A percentile compares a stretch with the other conserved stretches of the same genome.
These are phyloP conservation scores for Amaurobius ferox DNA, from an alignment of 2,888 invertebrate species.

Conservation along the genomic window DNA sequence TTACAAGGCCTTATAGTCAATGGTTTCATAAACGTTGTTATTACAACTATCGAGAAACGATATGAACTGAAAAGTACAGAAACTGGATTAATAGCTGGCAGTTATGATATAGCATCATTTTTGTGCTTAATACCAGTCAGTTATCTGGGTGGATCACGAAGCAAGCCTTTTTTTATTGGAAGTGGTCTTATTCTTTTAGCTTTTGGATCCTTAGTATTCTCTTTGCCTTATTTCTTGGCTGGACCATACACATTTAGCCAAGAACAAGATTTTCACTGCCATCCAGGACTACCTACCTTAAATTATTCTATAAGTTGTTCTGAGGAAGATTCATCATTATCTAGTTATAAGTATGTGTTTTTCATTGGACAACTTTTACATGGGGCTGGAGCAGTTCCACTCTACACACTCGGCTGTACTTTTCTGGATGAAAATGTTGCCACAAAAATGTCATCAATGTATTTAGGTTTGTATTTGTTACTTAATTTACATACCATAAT, in stretches of 20 bases:
- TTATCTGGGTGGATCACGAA: constrained; percentile 84
- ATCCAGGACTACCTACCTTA: constrained; percentile 23
- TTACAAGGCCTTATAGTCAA: constrained; percentile 92
- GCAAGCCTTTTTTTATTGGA: constrained; percentile 83
- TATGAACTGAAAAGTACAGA: constrained; percentile 89
- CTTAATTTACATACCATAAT: no score
- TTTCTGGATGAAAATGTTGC: constrained; percentile 92
- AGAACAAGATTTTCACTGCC: constrained; percentile 73
- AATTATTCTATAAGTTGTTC: constrained; percentile 33
- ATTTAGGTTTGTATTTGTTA: constrained; percentile 84
- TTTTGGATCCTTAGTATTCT: constrained; percentile 84
- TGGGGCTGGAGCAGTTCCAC: constrained; percentile 90
- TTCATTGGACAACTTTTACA: constrained; percentile 88
- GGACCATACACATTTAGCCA: constrained; percentile 81
- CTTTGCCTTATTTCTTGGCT: constrained; percentile 88
- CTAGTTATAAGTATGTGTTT: constrained; percentile 81
- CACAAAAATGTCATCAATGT: constrained; percentile 89
- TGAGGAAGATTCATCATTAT: constrained; percentile 58
- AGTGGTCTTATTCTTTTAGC: constrained; percentile 86
- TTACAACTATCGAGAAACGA: constrained; percentile 90
- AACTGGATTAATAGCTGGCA: constrained; percentile 89
- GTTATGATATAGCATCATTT: constrained; percentile 92
- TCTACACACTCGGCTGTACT: constrained; percentile 91
- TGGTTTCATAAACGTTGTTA: constrained; percentile 91
- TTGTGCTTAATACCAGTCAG: constrained; percentile 89